These are phyloP conservation scores for Herpailurus yagouaroundi DNA, from an alignment of 2,113 vertebrate species.

Conservation along the genomic window DNA sequence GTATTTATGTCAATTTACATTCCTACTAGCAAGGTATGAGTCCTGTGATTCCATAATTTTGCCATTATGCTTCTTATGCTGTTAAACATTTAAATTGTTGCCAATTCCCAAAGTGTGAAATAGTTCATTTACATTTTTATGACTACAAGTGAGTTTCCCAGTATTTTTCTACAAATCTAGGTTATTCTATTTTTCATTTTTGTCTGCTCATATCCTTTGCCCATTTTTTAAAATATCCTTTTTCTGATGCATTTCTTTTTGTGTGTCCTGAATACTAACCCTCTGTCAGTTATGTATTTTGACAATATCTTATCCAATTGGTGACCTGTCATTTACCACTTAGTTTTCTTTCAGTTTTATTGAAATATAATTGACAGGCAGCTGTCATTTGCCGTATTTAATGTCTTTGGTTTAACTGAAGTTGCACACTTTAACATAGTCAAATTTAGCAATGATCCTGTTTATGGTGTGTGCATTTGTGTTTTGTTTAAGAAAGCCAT, in stretches of 20 bases:
- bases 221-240: neutral
- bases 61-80: neutral
- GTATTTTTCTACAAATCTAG: neutral
- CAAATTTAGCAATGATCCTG: neutral
- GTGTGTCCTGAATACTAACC: neutral
- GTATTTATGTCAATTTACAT: neutral
- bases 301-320: neutral
- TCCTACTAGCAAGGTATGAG: neutral
- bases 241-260: neutral
- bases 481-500: neutral
- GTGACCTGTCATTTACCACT: neutral
- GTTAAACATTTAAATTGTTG: neutral
- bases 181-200: neutral
- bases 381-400: neutral
- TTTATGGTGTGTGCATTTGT: neutral
- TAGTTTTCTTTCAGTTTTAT: neutral
- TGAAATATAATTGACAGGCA: neutral
- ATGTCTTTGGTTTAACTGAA: neutral
- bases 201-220: neutral
- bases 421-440: neutral
- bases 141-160: neutral
- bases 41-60: neutral
- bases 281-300: neutral
- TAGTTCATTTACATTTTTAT: neutral
- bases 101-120: neutral